Base-by-base conservation (phyloP, 2,797 vertebrate species). In the Melanotaenia pygmaea region DNA sequence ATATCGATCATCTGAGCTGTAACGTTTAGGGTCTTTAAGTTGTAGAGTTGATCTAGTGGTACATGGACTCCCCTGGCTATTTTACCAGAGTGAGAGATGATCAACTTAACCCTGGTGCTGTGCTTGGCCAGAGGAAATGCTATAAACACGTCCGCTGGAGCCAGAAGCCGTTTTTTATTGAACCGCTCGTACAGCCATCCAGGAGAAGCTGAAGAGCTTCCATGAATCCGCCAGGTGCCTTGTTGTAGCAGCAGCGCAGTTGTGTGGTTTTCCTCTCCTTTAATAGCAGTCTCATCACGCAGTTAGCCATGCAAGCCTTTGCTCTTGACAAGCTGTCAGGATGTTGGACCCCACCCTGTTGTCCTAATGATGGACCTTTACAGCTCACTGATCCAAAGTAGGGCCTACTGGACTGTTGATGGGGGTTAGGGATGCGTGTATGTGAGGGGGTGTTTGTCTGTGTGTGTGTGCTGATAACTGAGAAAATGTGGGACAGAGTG, bases 21-120 rank as follows among this genome's bases (percentile, higher is more conserved):
- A 94, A 93, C 93, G 84, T 94, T 94, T 93, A 94, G 92, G 90
- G 92, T 94, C 91, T 94, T 94, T 93, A 93, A 93, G 90, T 93
- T 92, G 89, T 91, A 88, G 90, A 91, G 93, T 93, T 93, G 93
- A 93, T 92, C 93, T 93, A 93, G 91, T 92, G 91, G 88, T 93
- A 94, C 92, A 92, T 85, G 18, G 88, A 85, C 92, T 94, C 93
- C 92, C 92, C 81, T 91, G 93, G 90, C 91, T 91, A 93, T 92
- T 93, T 93, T 92, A 93, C 88, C 85, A 88, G 88, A 91, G 89
- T 93, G 93, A 93, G 92, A 93, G 91, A 91, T 91, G 89, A 94
- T 92, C 90, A 93, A 93, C 92, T 92, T 93, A 93, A 93, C 90
- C 91, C 87, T 32, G 81, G 84, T 81, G 84, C 90, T 76, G 76